Evolutionary conservation across 2,797 vertebrate species (phyloP).

Genomic region (Melanotaenia parkinsoni): DNA sequence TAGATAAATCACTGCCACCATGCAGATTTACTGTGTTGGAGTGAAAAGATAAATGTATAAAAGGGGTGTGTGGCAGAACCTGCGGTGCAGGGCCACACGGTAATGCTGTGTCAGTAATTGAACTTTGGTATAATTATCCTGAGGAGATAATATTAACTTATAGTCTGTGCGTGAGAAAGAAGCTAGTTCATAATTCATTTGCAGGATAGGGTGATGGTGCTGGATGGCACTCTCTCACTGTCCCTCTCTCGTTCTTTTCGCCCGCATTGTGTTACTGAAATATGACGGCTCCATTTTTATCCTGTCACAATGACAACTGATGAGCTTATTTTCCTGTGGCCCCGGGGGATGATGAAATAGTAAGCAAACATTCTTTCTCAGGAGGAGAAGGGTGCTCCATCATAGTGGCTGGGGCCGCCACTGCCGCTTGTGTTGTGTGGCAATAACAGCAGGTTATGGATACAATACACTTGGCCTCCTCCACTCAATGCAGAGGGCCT

Average conservation of each 20-base stretch:
- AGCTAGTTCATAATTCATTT: constrained; percentile 92
- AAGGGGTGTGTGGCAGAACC: constrained; percentile 88
- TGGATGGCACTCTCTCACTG: constrained; percentile 69
- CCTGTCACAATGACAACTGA: constrained; percentile 99
- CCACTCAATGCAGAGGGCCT: constrained; percentile 69
- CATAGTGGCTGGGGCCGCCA: constrained; percentile 83
- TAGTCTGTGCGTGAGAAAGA: constrained; percentile 88
- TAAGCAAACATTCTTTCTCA: constrained; percentile 96
- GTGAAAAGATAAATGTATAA: constrained; percentile 96
- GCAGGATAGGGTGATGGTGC: constrained; percentile 83
- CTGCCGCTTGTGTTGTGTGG: constrained; percentile 78
- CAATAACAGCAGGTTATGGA: constrained; percentile 80
- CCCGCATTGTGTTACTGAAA: constrained; percentile 97
- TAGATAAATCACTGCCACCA: constrained; percentile 94
- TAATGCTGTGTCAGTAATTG: constrained; percentile 96
- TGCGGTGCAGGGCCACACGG: constrained; percentile 84
- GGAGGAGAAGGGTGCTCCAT: constrained; percentile 92
- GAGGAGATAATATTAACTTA: constrained; percentile 99
- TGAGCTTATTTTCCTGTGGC: constrained; percentile 97
- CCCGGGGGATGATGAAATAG: constrained; percentile 98
- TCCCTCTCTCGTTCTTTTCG: constrained; percentile 66
- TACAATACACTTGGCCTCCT: constrained; percentile 80
- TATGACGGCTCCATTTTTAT: constrained; percentile 99
- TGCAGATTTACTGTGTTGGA: constrained; percentile 92
- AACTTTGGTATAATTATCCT: constrained; percentile 99